Evolutionary conservation across 53 echinoderm and acorn worm genomes (phyloP), one percentile per base, ranked within the genome.

Genomic region (Paracentrotus lividus): DNA sequence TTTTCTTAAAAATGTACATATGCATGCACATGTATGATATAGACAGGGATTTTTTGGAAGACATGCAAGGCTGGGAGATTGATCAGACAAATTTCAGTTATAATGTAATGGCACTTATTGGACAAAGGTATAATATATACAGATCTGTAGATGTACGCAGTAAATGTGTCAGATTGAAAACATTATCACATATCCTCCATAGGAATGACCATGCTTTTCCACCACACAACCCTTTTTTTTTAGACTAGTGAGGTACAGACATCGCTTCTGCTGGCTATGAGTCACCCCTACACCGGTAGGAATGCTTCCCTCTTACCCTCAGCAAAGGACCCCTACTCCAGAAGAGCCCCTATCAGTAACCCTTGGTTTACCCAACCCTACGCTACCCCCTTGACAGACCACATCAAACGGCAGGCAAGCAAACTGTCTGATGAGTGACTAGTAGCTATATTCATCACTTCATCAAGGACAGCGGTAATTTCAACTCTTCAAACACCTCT

Each of bases 241-340:
- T 27, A 81, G 45, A 81, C 47, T 47, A 8, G 47, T 26, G 26
- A 45, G 72, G 36, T 72, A 15, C 40, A 72, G 44, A 81, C 47
- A 47, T 81, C 81, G 45, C 81, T 18, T 81, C 81, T n/a, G 81
- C 81, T 81, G 81, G 45, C 81, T 9, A 47, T 81, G 81, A 81
- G 81, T 81, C 81, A 81, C 81, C 81, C 27, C 81, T 57, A 81
- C 42, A 81, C 81, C 81, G 81, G 81, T 81, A 81, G 81, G 81
- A 27, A 21, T 81, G 33, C 81, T 81, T 81, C 81, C 81, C 81
- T n/a, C n/a, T n/a, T n/a, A n/a, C 81, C 49, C 81, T 81, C 81
- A 47, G 81, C 45, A 45, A 81, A 9, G 26, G 45, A 81, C 45
- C 45, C 81, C 81, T 81, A 34, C 81, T 47, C 44, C 47, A 49